Conservation (phyloP, 2,113 vertebrate species). For the Deroptyus accipitrinus region DNA sequence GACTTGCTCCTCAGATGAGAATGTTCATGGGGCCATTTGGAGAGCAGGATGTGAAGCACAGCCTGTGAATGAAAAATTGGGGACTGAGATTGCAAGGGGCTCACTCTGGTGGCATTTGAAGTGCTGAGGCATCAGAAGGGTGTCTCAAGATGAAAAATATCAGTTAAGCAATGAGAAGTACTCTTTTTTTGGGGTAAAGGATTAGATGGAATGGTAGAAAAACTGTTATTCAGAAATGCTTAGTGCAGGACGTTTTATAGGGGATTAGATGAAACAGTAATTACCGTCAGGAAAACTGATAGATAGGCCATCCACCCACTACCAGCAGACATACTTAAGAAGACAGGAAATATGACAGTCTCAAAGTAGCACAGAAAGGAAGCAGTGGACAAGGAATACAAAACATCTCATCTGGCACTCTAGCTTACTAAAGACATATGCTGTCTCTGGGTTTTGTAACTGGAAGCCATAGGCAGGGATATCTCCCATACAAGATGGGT, state of each 20-base stretch:
- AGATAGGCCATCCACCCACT: background rate
- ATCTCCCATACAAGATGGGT: background rate
- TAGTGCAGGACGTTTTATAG: background rate
- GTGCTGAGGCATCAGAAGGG: background rate
- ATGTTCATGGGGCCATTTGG: background rate
- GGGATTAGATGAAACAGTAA: background rate
- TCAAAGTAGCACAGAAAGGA: background rate
- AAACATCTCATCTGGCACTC: background rate
- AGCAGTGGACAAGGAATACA: background rate
- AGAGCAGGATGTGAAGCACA: background rate
- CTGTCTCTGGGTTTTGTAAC: background rate
- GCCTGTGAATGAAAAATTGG: rapidly evolving
- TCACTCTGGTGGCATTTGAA: background rate
- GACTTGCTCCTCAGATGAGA: rapidly evolving
- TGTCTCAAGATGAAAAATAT: background rate
- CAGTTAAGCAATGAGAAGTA: background rate
- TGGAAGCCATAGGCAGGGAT: background rate
- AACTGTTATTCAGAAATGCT: background rate
- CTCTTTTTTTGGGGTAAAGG: background rate
- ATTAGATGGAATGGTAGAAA: background rate
- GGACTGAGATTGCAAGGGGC: background rate
- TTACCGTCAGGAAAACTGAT: background rate
- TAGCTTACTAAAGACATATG: background rate
- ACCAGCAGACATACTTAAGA: background rate
- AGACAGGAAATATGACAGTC: background rate